Evolutionary conservation across 1,140 invertebrate species (phyloP), one percentile per base, ranked within the genome.

Genomic region (Coelopa frigida): DNA sequence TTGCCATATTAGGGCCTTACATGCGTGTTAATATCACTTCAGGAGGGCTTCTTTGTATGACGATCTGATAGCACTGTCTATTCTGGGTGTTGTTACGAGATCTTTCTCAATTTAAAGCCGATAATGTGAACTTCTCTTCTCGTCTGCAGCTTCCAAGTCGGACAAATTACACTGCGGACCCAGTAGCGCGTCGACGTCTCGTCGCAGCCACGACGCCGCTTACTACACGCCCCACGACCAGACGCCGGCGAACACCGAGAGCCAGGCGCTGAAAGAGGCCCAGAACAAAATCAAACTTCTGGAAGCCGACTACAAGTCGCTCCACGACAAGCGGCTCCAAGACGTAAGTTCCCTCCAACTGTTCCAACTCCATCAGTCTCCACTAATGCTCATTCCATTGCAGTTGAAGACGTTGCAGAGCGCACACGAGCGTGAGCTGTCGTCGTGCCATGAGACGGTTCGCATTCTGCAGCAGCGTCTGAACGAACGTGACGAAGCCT

Each of bases 391-490:
- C n/a, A n/a, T n/a, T 35, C 44, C 29, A 21, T 48, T 52, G 0
- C 26, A 84, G 82, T 62, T 87, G 6, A 85, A 84, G 64, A 76
- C 82, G 5, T 68, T 87, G 4, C 85, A 89, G 68, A 75, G 83
- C 46, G 82, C 84, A 5, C 85, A 89, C 46, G 84, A 87, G 54
- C 77, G 80, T 22, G 85, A 89, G 59, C 69, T 87, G 33, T 77
- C 63, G n/a, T 58, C 54, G 14, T 64, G 59, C 53, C 66, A 69
- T 31, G 67, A 70, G 39, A 61, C 66, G 3, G 56, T 69, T 33
- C 58, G 67, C 17, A 54, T 70, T 0, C 42, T 70, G 21, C 60
- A 70, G 43, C 66, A 67, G 42, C 58, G 67, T 1, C 49, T 70
- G 21, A 66, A 65, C 21, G 67, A 70, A 43, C 63, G 67, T 17